Percentiles rank a stretch among this genome's conserved stretches.
These are phyloP conservation scores for Papilio demoleus DNA, from an alignment of 2,888 invertebrate species.

Conservation along the genomic window DNA sequence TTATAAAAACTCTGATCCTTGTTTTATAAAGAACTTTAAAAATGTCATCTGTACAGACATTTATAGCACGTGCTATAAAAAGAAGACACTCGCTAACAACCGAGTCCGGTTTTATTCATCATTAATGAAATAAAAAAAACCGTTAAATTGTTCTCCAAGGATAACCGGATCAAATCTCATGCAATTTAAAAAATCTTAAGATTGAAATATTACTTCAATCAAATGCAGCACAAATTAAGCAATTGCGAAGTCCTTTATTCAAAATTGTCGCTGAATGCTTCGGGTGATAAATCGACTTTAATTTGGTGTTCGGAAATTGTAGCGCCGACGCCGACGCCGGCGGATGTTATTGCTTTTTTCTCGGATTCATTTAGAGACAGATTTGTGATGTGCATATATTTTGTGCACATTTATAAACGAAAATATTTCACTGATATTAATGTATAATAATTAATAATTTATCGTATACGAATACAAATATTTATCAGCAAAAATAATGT, in stretches of 20 bases:
- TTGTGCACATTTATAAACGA: neutral
- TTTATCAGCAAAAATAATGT: too few species aligned
- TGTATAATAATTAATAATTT: too few species aligned
- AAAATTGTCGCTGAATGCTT: constrained; percentile 41
- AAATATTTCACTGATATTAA: too few species aligned
- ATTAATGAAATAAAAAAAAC: constrained; percentile 14
- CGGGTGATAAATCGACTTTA: constrained; percentile 32
- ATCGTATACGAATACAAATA: too few species aligned
- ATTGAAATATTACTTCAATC: constrained; percentile 39
- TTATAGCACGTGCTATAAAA: constrained; percentile 38
- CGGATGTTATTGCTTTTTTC: constrained; percentile 17
- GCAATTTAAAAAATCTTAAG: constrained; percentile 25
- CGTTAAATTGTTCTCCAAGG: constrained; percentile 29
- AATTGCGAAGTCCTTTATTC: constrained; percentile 50
- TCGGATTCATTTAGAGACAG: constrained; percentile 21
- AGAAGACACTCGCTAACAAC: constrained; percentile 28
- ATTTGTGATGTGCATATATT: constrained; percentile 28
- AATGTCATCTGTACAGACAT: constrained; percentile 57
- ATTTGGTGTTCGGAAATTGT: constrained; percentile 32
- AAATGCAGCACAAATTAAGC: constrained; percentile 54
- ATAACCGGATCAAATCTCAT: constrained; percentile 31
- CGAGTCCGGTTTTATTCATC: constrained; percentile 28
- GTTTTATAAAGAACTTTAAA: constrained; percentile 41
- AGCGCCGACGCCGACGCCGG: neutral
- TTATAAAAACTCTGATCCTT: neutral